Evolutionary conservation across 2,888 invertebrate species (phyloP).

Genomic region (Aphodius sticticus): DNA sequence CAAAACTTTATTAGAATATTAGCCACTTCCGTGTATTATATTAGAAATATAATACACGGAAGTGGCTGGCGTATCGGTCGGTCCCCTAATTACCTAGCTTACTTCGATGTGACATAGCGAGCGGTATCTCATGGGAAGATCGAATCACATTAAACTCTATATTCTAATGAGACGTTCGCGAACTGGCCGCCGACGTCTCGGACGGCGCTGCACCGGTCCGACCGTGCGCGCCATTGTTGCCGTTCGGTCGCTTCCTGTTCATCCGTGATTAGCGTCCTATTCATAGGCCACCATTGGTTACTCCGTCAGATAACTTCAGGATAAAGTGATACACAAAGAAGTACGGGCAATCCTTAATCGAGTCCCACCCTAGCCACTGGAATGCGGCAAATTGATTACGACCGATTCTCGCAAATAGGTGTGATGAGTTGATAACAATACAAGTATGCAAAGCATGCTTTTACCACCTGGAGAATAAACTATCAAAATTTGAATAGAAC

Average conservation of each 20-base stretch:
- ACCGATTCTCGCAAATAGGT: not conserved
- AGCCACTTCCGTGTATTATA: too few species aligned
- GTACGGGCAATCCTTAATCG: not conserved
- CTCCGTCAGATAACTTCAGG: not conserved
- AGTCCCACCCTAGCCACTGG: not conserved
- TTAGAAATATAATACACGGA: not conserved
- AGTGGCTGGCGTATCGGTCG: not conserved
- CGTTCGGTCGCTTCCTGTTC: not conserved
- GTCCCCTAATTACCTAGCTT: not conserved
- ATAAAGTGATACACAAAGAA: not conserved
- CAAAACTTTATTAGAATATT: too few species aligned
- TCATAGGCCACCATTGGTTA: not conserved
- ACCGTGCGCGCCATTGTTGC: not conserved
- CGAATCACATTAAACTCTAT: constrained; percentile 4
- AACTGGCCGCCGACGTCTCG: not conserved
- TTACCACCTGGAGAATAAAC: too few species aligned
- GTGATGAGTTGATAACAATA: not conserved
- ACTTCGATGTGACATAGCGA: not conserved
- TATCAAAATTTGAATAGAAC: too few species aligned
- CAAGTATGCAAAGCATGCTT: not conserved
- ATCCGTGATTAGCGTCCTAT: not conserved
- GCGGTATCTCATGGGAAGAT: not conserved
- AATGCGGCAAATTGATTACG: not conserved
- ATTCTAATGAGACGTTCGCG: not conserved
- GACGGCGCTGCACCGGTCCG: not conserved